Percentiles rank a stretch among this genome's conserved stretches.
Conservation (phyloP, 2,888 invertebrate genomes). For the Stenolophus ochropezus region DNA sequence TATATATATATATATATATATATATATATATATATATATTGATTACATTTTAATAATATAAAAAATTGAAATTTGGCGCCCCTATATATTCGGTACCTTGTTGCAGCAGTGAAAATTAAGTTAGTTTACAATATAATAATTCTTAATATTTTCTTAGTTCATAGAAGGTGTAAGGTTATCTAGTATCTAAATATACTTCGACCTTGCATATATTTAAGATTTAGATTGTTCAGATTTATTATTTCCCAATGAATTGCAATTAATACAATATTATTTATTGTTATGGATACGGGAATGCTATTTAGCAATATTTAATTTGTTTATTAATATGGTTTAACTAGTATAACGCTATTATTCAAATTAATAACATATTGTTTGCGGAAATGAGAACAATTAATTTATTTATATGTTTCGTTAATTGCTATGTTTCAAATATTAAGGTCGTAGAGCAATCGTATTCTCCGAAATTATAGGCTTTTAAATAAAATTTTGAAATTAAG, state of each 20-base stretch:
- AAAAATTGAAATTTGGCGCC: no score
- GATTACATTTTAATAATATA: no score
- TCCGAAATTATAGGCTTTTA: no score
- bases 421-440: no score
- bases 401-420: no score
- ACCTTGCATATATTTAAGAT: background rate
- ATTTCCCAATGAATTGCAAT: background rate
- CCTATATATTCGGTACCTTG: no score
- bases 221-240: background rate
- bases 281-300: background rate
- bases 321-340: background rate
- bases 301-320: background rate
- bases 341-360: background rate
- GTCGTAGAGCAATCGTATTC: no score
- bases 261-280: background rate
- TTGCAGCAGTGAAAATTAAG: no score
- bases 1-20: no score
- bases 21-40: no score
- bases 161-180: slow-evolving; percentile 21
- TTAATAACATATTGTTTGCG: background rate
- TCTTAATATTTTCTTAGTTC: background rate
- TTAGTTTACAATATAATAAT: no score
- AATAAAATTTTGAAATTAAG: no score
- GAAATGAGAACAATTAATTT: background rate
- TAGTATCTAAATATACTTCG: slow-evolving; percentile 8